Evolutionary conservation across 2,888 invertebrate species (phyloP).

Genomic region (Ypsolopha scabrella): DNA sequence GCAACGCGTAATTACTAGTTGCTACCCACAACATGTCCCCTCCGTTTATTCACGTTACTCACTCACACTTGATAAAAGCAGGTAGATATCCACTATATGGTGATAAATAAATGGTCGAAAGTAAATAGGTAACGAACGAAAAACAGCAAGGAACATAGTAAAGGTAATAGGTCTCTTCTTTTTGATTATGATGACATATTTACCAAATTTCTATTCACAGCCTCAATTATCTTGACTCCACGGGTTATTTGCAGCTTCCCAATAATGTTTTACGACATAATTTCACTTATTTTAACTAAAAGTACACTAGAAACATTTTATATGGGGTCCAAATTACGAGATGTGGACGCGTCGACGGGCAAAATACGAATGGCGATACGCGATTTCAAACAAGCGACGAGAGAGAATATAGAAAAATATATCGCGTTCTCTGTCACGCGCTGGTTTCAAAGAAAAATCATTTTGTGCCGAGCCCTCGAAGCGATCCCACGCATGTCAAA

Average conservation of each 20-base stretch:
- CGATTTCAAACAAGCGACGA: background rate
- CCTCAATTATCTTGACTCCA: background rate
- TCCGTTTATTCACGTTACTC: background rate
- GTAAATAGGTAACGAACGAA: no score
- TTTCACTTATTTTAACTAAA: background rate
- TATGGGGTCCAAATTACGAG: slow-evolving; percentile 9
- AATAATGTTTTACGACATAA: background rate
- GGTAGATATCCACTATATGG: no score
- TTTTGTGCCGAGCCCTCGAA: background rate
- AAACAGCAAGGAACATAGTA: no score
- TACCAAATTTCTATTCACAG: background rate
- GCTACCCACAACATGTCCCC: background rate
- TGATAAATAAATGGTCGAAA: no score
- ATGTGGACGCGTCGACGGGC: slow-evolving; percentile 22
- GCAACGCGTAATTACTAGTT: background rate
- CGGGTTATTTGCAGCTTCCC: background rate
- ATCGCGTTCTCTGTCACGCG: background rate
- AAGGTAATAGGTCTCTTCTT: no score
- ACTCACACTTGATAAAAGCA: no score
- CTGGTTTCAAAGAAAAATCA: background rate
- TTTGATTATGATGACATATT: background rate
- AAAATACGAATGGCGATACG: slow-evolving; percentile 20
- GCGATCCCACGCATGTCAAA: background rate
- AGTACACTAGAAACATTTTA: background rate
- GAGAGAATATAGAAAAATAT: background rate